Evolutionary conservation across 2,113 vertebrate species (phyloP).

Genomic region (Nothoprocta pentlandii): DNA sequence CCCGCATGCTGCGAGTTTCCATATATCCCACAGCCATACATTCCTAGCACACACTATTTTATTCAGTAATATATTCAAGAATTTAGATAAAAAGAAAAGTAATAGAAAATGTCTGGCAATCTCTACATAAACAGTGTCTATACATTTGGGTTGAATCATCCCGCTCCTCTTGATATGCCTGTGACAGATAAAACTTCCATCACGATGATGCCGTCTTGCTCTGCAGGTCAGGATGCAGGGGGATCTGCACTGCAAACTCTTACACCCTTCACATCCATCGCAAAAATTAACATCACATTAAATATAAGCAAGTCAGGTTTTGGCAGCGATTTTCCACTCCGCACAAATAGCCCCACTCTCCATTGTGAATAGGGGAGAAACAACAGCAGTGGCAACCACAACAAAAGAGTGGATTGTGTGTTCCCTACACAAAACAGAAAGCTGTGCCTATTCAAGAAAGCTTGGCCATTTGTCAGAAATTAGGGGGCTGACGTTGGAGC

Average conservation of each 20-base stretch:
- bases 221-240: not conserved
- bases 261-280: not conserved
- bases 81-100: conserved; percentile 69
- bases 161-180: conserved; percentile 10
- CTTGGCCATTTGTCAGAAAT: conserved; percentile 68
- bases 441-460: conserved; percentile 68
- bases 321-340: conserved; percentile 32
- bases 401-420: conserved; percentile 68
- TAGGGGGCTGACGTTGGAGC: conserved; percentile 46
- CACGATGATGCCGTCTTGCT: conserved; percentile 3
- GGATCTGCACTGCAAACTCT: not conserved
- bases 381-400: conserved; percentile 62
- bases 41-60: conserved; percentile 65
- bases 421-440: conserved; percentile 68
- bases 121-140: conserved; percentile 46
- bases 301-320: conserved; percentile 32
- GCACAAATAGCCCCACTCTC: conserved; percentile 61
- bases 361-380: conserved; percentile 52
- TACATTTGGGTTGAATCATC: conserved; percentile 63
- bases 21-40: conserved; percentile 70
- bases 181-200: conserved; percentile 56
- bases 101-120: conserved; percentile 65
- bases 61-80: conserved; percentile 68
- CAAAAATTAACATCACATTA: conserved; percentile 48
- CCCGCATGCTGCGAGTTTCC: conserved; percentile 43